Evolutionary conservation across 1,140 invertebrate genomes (phyloP), one percentile per base, ranked within the genome.

Genomic region (Delia radicum): DNA sequence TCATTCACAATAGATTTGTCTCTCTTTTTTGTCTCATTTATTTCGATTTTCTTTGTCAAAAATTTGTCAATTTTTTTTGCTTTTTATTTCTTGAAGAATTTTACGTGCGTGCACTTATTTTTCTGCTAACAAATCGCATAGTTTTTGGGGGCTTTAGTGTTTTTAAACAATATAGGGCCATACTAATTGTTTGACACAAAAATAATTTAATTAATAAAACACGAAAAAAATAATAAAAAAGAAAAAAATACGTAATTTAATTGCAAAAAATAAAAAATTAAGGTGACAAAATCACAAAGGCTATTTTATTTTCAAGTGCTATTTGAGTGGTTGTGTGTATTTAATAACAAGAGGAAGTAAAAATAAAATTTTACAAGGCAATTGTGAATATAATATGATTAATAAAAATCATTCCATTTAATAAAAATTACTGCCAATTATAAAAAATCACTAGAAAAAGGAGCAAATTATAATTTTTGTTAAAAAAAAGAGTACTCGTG

Each of bases 201-300:
- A 55, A 55, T 24, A 55, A n/a, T 48, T 18, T 18, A n/a, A 33
- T 15, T 10, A 55, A 24, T 1, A 55, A 55, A 55, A 55, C 48
- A 15, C 48, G 48, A 21, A 3, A 55, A 55, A 24, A 55, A 5
- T 48, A n/a, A 15, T 48, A 12, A 1, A 48, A 5, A 21, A 42
- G n/a, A 55, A 55, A 55, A 55, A 55, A 55, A 55, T 55, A 55
- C 48, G 48, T n/a, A 55, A 55, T 55, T 55, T 21, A 55, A 55
- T 10, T 42, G 37, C 12, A 42, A 15, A 21, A 55, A 55, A 48
- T 18, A 48, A 55, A 18, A n/a, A n/a, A 21, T 21, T 7, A 55
- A 55, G 21, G 48, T 55, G 48, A 55, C 48, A 55, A 55, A 55
- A 55, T 55, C 48, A 21, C 18, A 55, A 42, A 42, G 37, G 37